Percentiles rank a stretch among this genome's conserved stretches.
phyloP scores from a whole-genome alignment of 2,113 vertebrate species.

The Oreochromis tanganicae region DNA sequence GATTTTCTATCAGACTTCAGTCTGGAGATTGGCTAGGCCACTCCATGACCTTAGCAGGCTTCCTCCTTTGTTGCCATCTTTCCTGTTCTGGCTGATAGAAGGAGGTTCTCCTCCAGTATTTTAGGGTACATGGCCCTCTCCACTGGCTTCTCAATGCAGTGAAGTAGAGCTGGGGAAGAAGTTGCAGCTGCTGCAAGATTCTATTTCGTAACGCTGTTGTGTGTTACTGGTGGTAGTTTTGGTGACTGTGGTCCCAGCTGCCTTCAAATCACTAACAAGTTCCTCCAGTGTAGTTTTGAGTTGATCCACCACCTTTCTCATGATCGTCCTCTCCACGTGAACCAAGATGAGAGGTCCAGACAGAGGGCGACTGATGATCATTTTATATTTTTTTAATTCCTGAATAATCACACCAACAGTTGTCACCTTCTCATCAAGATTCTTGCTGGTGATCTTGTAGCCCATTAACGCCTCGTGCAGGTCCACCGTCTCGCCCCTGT shows the following conservation, averaged over 20 bases:
- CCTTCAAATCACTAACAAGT: neutral
- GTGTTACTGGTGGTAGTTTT: neutral
- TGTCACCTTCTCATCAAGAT: neutral
- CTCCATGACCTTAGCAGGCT: neutral
- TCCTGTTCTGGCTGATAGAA: neutral
- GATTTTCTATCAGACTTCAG: neutral
- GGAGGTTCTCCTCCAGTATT: neutral
- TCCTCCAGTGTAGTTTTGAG: neutral
- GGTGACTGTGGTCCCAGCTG: neutral
- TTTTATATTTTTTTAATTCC: neutral
- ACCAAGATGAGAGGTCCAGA: neutral
- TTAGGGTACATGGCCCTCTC: neutral
- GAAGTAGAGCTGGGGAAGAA: neutral
- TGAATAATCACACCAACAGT: neutral
- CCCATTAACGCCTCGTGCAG: neutral
- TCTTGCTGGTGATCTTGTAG: neutral
- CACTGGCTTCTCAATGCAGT: neutral
- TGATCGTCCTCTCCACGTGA: neutral
- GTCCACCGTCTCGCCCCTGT: neutral
- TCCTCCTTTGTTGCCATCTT: neutral
- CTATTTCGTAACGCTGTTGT: neutral
- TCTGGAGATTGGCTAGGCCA: neutral
- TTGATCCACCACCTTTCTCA: neutral
- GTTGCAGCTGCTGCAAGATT: neutral
- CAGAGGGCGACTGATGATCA: neutral